These are phyloP conservation scores for Trematocara variabile DNA, from an alignment of 2,113 vertebrate species.

Conservation along the genomic window DNA sequence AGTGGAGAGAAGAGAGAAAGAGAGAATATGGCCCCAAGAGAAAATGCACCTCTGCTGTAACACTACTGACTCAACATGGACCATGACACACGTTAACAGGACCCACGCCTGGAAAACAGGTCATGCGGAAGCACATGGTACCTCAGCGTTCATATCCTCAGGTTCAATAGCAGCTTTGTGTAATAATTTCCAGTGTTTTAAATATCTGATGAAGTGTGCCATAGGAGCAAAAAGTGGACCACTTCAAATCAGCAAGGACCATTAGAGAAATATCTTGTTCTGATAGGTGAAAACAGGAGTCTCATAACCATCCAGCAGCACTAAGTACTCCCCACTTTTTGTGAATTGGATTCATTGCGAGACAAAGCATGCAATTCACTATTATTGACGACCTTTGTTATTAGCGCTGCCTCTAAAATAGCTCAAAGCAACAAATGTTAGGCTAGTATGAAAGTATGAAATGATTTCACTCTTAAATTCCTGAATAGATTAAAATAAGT, in stretches of 20 bases:
- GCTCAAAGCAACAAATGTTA: background rate
- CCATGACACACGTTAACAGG: conserved; percentile 30
- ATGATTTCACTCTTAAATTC: background rate
- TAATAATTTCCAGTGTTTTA: conserved; percentile 39
- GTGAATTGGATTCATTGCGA: conserved; percentile 1
- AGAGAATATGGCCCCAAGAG: conserved; percentile 48
- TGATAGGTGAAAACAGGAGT: background rate
- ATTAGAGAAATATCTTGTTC: conserved; percentile 35
- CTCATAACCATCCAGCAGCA: conserved; percentile 10
- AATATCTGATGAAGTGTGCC: conserved; percentile 30
- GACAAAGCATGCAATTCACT: background rate
- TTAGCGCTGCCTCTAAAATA: background rate
- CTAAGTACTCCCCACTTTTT: background rate
- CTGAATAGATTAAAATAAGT: background rate
- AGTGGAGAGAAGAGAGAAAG: conserved; percentile 48
- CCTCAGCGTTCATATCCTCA: background rate
- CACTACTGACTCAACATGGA: conserved; percentile 12
- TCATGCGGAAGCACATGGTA: background rate
- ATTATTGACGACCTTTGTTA: background rate
- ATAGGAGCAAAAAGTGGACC: conserved; percentile 20
- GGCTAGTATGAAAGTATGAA: background rate
- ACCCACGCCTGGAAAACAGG: background rate
- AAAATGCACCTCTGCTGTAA: conserved; percentile 44
- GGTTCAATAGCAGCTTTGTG: background rate
- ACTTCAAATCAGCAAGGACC: conserved; percentile 46